Base-by-base conservation (phyloP, 2,113 vertebrate species). In the Bostrychus sinensis region DNA sequence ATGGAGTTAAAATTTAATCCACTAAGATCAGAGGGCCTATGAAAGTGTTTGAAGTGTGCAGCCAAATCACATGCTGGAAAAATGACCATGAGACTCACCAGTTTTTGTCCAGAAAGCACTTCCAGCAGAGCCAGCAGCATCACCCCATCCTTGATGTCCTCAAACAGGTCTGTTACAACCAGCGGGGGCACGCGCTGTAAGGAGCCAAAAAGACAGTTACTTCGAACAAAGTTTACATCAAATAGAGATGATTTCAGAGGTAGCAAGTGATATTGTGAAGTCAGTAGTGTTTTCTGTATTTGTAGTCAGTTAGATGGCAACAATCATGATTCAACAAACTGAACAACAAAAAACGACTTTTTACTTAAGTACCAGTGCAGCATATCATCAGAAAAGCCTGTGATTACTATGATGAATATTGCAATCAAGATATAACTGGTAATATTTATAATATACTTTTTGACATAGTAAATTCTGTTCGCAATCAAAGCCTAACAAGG, bases 101-200 rank as follows among this genome's bases (percentile, higher is more conserved):
- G 78, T 72, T 94, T 96, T 75, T 98, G 94, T 43, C 96, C 96
- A 9, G 96, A 97, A 20, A 98, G 92, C 63, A 96, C 90, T 62
- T 98, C 96, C 85, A 98, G 86, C 53, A 98, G 90, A 12, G 95
- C 94, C 66, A 98, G 91, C 1, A 98, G 87, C 89, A 93, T 95
- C 48, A 95, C 90, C 0, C 96, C 96, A 86, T 98, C 96, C 86
- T 96, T 98, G 84, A 98, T 96, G 78, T 98, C 96, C 88, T 97
- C 94, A 84, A 96, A 98, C 17, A 98, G 93, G 59, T 98, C 94
- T 14, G 92, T 94, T 57, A 98, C 87, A 60, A 94, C 81, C 81
- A 97, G 82, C 1, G 96, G 94, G 4, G 95, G 96, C 53, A 92
- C 93, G 63, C 84, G 86, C 96, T 97, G 56, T 1, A 61, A 14